Evolutionary conservation across 2,888 invertebrate genomes (phyloP).

Genomic region (Salpingus planirostris): DNA sequence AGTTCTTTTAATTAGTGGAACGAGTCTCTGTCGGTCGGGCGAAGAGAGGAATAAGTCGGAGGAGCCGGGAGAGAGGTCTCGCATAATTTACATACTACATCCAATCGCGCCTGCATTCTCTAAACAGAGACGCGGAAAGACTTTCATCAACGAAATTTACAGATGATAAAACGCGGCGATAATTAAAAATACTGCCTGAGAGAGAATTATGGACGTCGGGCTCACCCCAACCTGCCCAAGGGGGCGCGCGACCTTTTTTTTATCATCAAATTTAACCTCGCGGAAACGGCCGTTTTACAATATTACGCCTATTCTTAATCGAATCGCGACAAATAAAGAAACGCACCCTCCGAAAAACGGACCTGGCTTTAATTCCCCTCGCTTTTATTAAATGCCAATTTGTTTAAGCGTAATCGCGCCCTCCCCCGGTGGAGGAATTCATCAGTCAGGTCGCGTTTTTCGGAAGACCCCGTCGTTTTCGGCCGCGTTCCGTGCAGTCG

Average conservation of each 20-base stretch:
- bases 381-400: conserved; percentile 7
- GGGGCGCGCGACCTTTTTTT: conserved; percentile 9
- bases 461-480: too few species aligned
- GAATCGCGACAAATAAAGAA: conserved; percentile 5
- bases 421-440: too few species aligned
- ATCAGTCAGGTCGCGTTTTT: too few species aligned
- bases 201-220: conserved; percentile 30
- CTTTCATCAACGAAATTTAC: conserved; percentile 40
- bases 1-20: conserved; percentile 40
- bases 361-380: conserved; percentile 8
- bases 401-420: conserved; percentile 5
- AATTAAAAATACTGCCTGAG: conserved; percentile 37
- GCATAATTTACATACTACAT: conserved; percentile 30
- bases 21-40: conserved; percentile 22
- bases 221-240: conserved; percentile 20
- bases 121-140: conserved; percentile 26
- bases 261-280: conserved; percentile 14
- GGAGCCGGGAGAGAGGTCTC: conserved; percentile 16
- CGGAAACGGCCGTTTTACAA: conserved; percentile 14
- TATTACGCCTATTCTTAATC: conserved; percentile 12
- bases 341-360: conserved; percentile 4
- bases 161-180: conserved; percentile 40
- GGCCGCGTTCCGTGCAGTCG: too few species aligned
- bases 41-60: too few species aligned
- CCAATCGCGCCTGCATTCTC: conserved; percentile 24